A percentile compares a stretch with the other conserved stretches of the same genome.
phyloP scores from a whole-genome alignment of 2,888 invertebrate species.

The Drosophila lutescens region DNA sequence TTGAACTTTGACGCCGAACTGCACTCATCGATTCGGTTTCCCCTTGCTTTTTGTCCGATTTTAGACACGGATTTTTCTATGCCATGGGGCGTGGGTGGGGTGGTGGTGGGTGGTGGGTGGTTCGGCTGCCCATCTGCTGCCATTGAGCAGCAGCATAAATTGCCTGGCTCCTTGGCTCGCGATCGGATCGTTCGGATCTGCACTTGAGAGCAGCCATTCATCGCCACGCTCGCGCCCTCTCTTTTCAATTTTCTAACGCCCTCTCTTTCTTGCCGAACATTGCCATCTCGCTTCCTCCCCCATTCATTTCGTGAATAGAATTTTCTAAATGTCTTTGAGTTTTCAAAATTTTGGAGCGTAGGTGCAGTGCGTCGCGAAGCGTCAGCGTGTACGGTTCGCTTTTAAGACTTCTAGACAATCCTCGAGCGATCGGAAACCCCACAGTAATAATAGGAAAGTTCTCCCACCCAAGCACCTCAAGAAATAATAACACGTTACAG shows the following conservation, averaged over 20 bases:
- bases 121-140: conserved; percentile 68
- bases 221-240: conserved; percentile 26
- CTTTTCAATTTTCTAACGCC: conserved; percentile 52
- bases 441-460: conserved; percentile 10
- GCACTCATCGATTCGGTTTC: conserved; percentile 42
- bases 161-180: conserved; percentile 60
- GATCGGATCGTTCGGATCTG: conserved; percentile 54
- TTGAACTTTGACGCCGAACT: conserved; percentile 77
- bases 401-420: conserved; percentile 10
- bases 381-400: conserved; percentile 70
- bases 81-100: conserved; percentile 37
- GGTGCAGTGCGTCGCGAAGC: conserved; percentile 84
- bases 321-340: conserved; percentile 75
- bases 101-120: conserved; percentile 14
- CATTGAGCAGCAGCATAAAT: conserved; percentile 67
- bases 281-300: conserved; percentile 47
- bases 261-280: conserved; percentile 42
- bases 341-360: conserved; percentile 83
- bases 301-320: conserved; percentile 61
- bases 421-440: conserved; percentile 10
- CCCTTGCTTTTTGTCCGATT: conserved; percentile 71
- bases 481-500: not conserved
- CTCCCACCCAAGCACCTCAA: conserved; percentile 6
- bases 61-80: conserved; percentile 72
- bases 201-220: conserved; percentile 59